phyloP scores from a whole-genome alignment of 1,140 invertebrate genomes.

The Tigriopus japonicus region DNA sequence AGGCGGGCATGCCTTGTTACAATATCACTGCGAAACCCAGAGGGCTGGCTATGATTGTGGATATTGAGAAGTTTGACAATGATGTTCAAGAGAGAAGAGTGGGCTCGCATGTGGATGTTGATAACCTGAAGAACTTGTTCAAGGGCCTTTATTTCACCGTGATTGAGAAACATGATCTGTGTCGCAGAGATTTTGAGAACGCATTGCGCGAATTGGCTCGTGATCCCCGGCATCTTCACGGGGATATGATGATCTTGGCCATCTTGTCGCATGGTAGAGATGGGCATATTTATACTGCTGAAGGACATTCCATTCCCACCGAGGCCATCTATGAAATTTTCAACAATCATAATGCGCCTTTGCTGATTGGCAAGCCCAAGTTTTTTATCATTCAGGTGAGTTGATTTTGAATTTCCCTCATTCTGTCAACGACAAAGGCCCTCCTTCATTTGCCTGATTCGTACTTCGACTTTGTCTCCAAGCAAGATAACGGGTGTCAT shows the following conservation, averaged over 20 bases:
- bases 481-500: no score
- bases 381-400: constrained; percentile 7
- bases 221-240: neutral
- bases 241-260: constrained; percentile 1
- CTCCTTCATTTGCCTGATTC: no score
- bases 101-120: neutral
- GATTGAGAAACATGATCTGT: neutral
- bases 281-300: neutral
- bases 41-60: neutral
- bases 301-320: neutral
- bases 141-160: neutral
- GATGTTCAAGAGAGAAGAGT: neutral
- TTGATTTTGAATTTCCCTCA: no score
- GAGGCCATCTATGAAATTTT: constrained; percentile 4
- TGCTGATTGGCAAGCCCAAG: constrained; percentile 6
- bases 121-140: neutral
- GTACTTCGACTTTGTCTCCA: no score
- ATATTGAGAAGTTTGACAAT: neutral
- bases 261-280: constrained; percentile 4
- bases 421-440: neutral
- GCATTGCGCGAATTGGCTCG: neutral
- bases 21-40: neutral
- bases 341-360: constrained; percentile 1
- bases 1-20: neutral
- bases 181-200: neutral